Conservation (phyloP, 2,113 vertebrate genomes). For the Edolisoma coerulescens region DNA sequence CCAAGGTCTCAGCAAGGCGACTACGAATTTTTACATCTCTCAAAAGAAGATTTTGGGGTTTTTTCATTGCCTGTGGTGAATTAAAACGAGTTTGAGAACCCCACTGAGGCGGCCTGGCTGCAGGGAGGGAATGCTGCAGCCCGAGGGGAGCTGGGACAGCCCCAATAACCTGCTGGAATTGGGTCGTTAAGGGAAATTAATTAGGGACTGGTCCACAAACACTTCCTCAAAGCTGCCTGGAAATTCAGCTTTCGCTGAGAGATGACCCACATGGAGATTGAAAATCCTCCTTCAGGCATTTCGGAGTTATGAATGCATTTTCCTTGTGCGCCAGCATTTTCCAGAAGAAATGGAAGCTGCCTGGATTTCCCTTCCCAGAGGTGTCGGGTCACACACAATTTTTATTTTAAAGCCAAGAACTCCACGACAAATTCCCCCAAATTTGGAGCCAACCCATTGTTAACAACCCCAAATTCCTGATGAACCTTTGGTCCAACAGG, state of each 20-base stretch:
- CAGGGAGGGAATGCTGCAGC: background rate
- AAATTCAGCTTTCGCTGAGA: background rate
- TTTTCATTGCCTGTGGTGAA: background rate
- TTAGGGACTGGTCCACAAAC: background rate
- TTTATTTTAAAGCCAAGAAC: background rate
- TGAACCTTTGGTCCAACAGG: background rate
- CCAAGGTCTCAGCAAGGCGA: fast-evolving
- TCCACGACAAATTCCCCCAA: background rate
- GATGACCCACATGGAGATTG: background rate
- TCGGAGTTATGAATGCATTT: background rate
- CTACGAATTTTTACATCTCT: fast-evolving
- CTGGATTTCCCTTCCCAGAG: background rate
- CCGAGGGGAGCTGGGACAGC: background rate
- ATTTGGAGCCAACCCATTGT: background rate
- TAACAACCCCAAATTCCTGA: background rate
- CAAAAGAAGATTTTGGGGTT: background rate
- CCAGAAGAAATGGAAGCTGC: background rate
- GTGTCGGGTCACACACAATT: fast-evolving
- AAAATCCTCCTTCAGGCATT: background rate
- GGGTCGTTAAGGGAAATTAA: background rate
- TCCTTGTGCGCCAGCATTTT: background rate
- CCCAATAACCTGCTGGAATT: background rate
- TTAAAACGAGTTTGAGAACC: fast-evolving
- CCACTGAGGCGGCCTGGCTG: background rate
- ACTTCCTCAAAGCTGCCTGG: background rate